Conservation (phyloP, 1,140 invertebrate species). For the Lasioglossum albipes region DNA sequence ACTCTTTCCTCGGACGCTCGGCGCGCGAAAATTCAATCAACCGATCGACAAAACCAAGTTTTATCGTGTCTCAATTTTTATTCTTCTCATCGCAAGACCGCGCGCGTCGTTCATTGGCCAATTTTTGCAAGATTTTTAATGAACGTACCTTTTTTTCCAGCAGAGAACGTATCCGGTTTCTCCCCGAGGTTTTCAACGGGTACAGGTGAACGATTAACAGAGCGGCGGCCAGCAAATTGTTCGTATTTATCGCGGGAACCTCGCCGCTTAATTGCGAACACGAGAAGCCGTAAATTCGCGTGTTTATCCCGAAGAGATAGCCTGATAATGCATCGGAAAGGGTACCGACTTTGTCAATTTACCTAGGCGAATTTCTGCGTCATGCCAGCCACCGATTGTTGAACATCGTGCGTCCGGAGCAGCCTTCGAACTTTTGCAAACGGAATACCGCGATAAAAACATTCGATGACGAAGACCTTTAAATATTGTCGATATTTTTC, state of each 20-base stretch:
- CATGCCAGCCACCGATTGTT: conserved; percentile 15
- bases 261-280: conserved; percentile 29
- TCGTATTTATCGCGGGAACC: conserved; percentile 36
- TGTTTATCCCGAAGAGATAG: conserved; percentile 56
- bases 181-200: conserved; percentile 18
- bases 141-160: no score
- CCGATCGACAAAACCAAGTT: no score
- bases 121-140: no score
- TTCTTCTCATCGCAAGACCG: no score
- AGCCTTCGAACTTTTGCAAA: background rate
- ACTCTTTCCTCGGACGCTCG: conserved; percentile 6
- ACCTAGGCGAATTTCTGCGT: conserved; percentile 21
- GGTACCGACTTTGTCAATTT: conserved; percentile 51
- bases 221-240: conserved; percentile 26
- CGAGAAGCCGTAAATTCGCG: conserved; percentile 43
- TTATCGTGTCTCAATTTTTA: no score
- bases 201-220: conserved; percentile 39
- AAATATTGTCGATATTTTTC: no score
- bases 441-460: no score
- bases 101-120: no score
- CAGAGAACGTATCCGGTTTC: background rate
- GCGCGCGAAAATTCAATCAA: no score
- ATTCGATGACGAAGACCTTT: no score
- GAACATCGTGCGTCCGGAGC: background rate
- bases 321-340: conserved; percentile 45